A percentile compares a stretch with the other conserved stretches of the same genome.
phyloP scores from a whole-genome alignment of 2,113 vertebrate species.

The Caranx melampygus region DNA sequence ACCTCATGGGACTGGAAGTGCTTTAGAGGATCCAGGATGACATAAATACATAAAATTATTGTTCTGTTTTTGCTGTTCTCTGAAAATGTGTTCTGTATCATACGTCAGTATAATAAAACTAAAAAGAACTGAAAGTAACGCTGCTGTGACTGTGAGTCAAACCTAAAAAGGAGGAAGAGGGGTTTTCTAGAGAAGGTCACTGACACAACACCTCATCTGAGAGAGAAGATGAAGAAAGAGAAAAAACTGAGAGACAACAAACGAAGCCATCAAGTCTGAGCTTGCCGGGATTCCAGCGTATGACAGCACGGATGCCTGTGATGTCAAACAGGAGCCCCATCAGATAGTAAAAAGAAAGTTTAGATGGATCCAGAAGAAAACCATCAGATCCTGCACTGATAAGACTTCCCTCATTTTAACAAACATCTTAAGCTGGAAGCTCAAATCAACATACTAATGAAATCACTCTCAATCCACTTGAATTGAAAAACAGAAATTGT shows the following conservation, averaged over 20 bases:
- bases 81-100: neutral
- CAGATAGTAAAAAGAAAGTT: constrained; percentile 33
- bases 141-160: too few relatives aligned
- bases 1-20: too few relatives aligned
- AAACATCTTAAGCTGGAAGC: constrained; percentile 2
- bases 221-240: neutral
- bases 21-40: neutral
- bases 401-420: neutral
- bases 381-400: constrained; percentile 16
- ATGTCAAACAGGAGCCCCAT: constrained; percentile 63
- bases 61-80: neutral
- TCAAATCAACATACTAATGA: neutral
- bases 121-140: too few relatives aligned
- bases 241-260: constrained; percentile 13
- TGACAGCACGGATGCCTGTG: constrained; percentile 60
- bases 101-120: neutral
- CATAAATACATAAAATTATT: neutral
- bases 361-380: constrained; percentile 28
- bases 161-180: constrained; percentile 2
- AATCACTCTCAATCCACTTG: neutral
- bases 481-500: neutral
- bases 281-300: constrained; percentile 68
- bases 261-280: constrained; percentile 56
- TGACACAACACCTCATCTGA: neutral
- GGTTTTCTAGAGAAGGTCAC: neutral